These are phyloP conservation scores for Prosapia bicincta DNA, from an alignment of 2,888 invertebrate species.

Conservation along the genomic window DNA sequence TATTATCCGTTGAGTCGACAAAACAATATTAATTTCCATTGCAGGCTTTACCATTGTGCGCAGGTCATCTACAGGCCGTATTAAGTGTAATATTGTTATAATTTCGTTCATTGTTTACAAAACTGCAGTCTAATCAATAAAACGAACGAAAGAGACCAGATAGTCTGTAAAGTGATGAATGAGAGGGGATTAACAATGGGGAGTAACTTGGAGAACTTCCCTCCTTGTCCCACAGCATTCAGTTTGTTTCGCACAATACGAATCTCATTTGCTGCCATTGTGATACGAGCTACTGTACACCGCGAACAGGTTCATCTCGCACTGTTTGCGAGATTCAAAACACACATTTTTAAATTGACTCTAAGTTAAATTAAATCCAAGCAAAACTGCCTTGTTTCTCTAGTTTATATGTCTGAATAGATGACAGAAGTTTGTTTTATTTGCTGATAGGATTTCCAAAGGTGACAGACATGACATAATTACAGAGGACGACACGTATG, in stretches of 20 bases:
- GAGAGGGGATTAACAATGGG: not conserved
- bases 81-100: not conserved
- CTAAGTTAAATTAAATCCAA: too few species aligned
- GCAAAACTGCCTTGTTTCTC: too few species aligned
- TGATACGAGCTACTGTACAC: not conserved
- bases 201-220: not conserved
- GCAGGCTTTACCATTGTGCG: not conserved
- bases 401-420: too few species aligned
- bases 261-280: not conserved
- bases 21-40: not conserved
- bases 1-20: not conserved
- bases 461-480: too few species aligned
- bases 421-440: too few species aligned
- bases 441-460: too few species aligned
- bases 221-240: not conserved
- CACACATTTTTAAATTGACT: too few species aligned
- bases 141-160: not conserved
- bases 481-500: too few species aligned
- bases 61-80: not conserved
- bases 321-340: too few species aligned
- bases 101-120: not conserved
- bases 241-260: not conserved
- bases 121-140: not conserved
- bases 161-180: not conserved
- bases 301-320: not conserved